Base-by-base conservation (phyloP, 1,140 invertebrate genomes). In the Lepidotrigona ventralis region DNA sequence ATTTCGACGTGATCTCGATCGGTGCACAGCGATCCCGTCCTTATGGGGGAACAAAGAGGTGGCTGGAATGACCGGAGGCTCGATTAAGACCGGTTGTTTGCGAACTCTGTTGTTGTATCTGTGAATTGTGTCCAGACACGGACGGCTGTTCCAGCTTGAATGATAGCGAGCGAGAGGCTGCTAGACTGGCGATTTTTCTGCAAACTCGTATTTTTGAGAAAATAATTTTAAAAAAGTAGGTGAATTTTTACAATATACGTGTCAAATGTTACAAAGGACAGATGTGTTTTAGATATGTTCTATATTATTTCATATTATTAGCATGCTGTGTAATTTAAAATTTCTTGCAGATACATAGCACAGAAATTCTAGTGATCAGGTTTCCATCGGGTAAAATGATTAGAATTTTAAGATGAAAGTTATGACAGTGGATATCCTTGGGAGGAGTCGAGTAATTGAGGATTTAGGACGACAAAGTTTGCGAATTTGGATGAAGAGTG, bases 41-140 rank as follows among this genome's bases (percentile, higher is more conserved):
- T 60, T 80, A 19, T 58, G 3, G 29, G 54, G 11, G 68, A 58
- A 71, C 66, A 71, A 71, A 74, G 63, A 58, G 51, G 14, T 19
- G 33, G 23, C 19, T 60, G 21, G 51, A 29, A 33, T 21, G 29
- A 46, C 72, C 79, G 23, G 58, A 19, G 63, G 72, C 23, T 56
- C 60, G 73, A 81, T 81, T 56, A 46, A 39, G 72, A 60, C 29
- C 60, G 46, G 73, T 68, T 81, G 79, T 81, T 75, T 75, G 46
- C 21, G 3, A n/a, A 21, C 23, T 0, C 29, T 26, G 6, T 4
- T 19, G 60, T 64, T 33, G 51, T 23, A 19, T 23, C 19, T 14
- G 33, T 9, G 72, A 14, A 58, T 69, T 39, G 21, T 39, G 14
- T 53, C n/a, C 19, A 1, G 6, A 51, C n/a, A 29, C 46, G 23